Evolutionary conservation across 1,140 invertebrate species (phyloP).

Genomic region (Chymomyza costata): DNA sequence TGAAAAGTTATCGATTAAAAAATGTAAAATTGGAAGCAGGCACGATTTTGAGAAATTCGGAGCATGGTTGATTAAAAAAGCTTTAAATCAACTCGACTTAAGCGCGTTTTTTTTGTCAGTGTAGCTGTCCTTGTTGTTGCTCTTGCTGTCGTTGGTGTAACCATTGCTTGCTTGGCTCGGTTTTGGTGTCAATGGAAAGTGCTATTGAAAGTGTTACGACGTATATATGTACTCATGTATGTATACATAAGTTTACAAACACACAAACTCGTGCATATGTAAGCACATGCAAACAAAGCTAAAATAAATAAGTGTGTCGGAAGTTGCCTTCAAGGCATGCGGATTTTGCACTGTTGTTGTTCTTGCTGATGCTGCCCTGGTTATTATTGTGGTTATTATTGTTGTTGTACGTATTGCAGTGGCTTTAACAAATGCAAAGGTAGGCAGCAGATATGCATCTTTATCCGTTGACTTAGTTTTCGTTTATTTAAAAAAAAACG

Average conservation of each 20-base stretch:
- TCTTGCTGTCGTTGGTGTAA: conserved; percentile 45
- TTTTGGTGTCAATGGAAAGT: conserved; percentile 59
- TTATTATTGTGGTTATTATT: neutral
- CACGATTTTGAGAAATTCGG: no score
- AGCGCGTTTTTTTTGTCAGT: neutral
- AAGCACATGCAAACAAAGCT: conserved; percentile 28
- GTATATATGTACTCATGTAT: conserved; percentile 41
- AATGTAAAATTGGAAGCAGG: no score
- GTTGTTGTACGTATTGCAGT: conserved; percentile 9
- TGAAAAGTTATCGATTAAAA: no score
- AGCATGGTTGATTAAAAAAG: no score
- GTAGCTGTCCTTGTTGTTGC: conserved; percentile 1
- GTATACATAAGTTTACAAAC: conserved; percentile 15
- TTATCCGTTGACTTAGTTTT: neutral
- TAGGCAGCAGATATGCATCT: neutral
- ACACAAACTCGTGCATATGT: neutral
- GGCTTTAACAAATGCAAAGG: conserved; percentile 53
- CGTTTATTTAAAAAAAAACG: neutral
- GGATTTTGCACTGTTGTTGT: conserved; percentile 53
- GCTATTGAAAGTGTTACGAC: conserved; percentile 48
- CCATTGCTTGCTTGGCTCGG: conserved; percentile 11
- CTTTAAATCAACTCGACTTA: neutral
- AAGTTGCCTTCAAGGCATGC: conserved; percentile 56
- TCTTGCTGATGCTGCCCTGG: conserved; percentile 7
- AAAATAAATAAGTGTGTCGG: conserved; percentile 55